A percentile compares a stretch with the other conserved stretches of the same genome.
Conservation (phyloP, 1,140 invertebrate species). For the Tyrophagus putrescentiae region DNA sequence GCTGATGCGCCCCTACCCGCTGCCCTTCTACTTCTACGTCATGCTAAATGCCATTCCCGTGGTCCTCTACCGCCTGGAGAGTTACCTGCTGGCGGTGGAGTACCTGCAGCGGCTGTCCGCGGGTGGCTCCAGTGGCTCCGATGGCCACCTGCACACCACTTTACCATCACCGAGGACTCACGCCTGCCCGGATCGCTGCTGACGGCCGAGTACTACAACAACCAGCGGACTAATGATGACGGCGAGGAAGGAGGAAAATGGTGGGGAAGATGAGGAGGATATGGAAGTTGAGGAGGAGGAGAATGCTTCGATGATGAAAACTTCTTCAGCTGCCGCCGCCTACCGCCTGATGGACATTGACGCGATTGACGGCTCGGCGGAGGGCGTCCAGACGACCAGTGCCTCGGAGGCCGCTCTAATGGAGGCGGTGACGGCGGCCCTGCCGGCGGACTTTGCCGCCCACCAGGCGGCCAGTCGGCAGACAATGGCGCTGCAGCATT, state of each 20-base stretch:
- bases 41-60: neutral
- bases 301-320: neutral
- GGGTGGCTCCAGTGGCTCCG: neutral
- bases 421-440: neutral
- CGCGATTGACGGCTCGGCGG: neutral
- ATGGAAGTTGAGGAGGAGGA: neutral
- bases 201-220: neutral
- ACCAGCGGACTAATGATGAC: neutral
- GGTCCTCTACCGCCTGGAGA: conserved; percentile 5
- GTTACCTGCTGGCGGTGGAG: neutral
- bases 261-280: neutral
- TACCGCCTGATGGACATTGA: neutral
- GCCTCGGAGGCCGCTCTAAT: neutral
- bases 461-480: no score
- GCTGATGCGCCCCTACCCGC: neutral
- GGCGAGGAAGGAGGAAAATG: no score
- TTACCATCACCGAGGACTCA: neutral
- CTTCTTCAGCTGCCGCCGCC: no score
- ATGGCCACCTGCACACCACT: neutral
- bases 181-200: neutral
- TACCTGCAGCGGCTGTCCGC: neutral
- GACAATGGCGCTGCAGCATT: no score
- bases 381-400: neutral
- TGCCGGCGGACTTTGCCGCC: no score
- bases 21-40: neutral